These are phyloP conservation scores for Drosophila rubida DNA, from an alignment of 2,888 invertebrate genomes.

Conservation along the genomic window DNA sequence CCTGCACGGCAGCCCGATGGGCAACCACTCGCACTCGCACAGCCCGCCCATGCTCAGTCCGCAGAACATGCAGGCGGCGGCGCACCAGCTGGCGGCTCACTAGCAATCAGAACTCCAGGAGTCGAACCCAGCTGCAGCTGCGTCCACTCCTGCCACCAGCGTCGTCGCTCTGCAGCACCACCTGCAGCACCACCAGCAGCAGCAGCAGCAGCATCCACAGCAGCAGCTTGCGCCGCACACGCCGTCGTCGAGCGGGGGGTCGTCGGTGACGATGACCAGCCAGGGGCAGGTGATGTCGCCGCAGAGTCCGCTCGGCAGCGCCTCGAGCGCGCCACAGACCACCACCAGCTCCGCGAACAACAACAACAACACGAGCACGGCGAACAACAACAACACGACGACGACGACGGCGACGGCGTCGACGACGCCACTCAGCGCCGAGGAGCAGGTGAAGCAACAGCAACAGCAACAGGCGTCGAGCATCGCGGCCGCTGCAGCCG, in stretches of 20 bases:
- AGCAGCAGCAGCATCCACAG: slow-evolving; percentile 80
- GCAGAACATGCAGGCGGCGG: slow-evolving; percentile 89
- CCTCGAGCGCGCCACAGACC: slow-evolving; percentile 73
- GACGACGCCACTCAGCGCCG: slow-evolving; percentile 74
- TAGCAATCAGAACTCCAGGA: slow-evolving; percentile 94
- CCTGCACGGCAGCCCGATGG: slow-evolving; percentile 94
- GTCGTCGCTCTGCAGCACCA: slow-evolving; percentile 81
- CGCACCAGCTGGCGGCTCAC: slow-evolving; percentile 92
- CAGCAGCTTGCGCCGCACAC: slow-evolving; percentile 82
- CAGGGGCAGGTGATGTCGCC: slow-evolving; percentile 84
- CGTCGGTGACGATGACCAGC: slow-evolving; percentile 83
- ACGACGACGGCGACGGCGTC: too few relatives aligned
- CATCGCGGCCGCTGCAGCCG: slow-evolving; percentile 85
- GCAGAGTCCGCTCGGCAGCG: slow-evolving; percentile 83
- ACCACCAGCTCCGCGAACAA: slow-evolving; percentile 78
- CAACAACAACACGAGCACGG: slow-evolving; percentile 60
- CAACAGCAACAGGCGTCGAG: slow-evolving; percentile 83
- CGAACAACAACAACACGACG: slow-evolving; percentile 73
- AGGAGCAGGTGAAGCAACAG: slow-evolving; percentile 78
- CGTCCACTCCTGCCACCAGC: slow-evolving; percentile 84
- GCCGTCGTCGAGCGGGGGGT: slow-evolving; percentile 84
- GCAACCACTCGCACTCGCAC: slow-evolving; percentile 91
- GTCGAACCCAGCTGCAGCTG: slow-evolving; percentile 86
- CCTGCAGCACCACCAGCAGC: slow-evolving; percentile 74
- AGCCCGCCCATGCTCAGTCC: slow-evolving; percentile 94